Percentiles rank a stretch among this genome's conserved stretches.
Conservation (phyloP, 2,113 vertebrate species). For the Chaetodon auriga region DNA sequence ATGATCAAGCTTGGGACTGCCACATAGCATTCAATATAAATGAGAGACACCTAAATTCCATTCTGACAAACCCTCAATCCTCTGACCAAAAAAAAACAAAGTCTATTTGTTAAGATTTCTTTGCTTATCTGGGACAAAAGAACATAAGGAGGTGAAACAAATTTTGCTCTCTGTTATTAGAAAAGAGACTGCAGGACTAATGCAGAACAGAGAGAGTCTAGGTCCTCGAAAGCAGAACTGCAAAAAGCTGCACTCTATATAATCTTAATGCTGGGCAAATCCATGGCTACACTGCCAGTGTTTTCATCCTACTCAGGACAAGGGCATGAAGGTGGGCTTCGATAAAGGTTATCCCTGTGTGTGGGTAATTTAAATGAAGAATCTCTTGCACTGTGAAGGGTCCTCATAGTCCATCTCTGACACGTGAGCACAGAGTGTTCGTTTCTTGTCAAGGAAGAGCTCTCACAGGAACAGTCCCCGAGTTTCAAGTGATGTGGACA, state of each 20-base stretch:
- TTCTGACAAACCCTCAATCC: no score
- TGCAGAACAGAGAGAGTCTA: background rate
- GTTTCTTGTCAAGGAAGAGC: slow-evolving; percentile 50
- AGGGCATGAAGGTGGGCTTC: background rate
- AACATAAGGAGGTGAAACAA: background rate
- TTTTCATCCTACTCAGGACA: background rate
- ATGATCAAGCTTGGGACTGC: background rate
- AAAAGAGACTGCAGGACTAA: background rate
- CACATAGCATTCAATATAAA: background rate
- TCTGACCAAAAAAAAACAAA: background rate
- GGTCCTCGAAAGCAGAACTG: background rate
- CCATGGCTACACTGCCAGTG: background rate
- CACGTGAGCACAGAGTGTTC: slow-evolving; percentile 8
- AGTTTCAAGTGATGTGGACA: slow-evolving; percentile 46
- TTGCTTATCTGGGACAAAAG: no score
- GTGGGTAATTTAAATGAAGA: background rate
- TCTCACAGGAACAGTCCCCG: slow-evolving; percentile 42
- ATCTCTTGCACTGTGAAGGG: background rate
- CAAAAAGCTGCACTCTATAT: background rate
- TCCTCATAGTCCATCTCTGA: background rate
- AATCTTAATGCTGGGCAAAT: background rate
- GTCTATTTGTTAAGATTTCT: background rate
- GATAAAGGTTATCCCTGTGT: background rate
- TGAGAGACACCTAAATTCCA: background rate
- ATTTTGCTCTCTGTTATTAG: background rate